phyloP scores from a whole-genome alignment of 2,797 vertebrate genomes.

The Apogon talboti region DNA sequence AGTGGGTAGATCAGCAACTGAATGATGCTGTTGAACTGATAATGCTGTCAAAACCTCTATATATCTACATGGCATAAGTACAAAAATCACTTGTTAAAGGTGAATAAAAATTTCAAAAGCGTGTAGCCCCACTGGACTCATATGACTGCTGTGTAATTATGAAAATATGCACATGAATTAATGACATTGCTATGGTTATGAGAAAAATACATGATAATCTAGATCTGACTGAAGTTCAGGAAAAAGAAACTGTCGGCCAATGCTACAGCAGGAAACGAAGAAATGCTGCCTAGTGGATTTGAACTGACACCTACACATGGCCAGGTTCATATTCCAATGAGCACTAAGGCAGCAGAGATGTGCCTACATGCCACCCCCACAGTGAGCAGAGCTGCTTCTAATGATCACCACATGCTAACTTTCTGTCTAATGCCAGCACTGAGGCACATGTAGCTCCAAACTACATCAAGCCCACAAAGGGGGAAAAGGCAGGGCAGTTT shows the following conservation, averaged over 20 bases:
- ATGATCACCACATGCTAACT: conserved; percentile 76
- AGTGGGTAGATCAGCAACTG: conserved; percentile 70
- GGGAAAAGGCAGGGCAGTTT: conserved; percentile 22
- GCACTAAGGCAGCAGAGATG: conserved; percentile 74
- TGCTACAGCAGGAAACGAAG: conserved; percentile 44
- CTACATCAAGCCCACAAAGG: conserved; percentile 9
- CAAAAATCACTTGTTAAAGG: conserved; percentile 4
- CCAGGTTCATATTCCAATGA: conserved; percentile 80
- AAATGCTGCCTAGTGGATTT: conserved; percentile 65
- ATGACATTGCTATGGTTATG: not conserved
- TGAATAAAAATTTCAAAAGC: not conserved
- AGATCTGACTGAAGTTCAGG: conserved; percentile 36
- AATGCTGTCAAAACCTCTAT: conserved; percentile 37
- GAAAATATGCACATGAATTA: not conserved
- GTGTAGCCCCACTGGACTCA: not conserved
- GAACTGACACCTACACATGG: conserved; percentile 79
- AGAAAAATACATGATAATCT: conserved; percentile 9
- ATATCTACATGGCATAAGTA: not conserved
- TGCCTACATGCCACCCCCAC: conserved; percentile 81
- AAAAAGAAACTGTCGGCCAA: conserved; percentile 39
- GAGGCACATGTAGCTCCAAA: conserved; percentile 48
- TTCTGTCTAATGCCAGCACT: conserved; percentile 56
- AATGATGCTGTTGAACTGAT: conserved; percentile 41
- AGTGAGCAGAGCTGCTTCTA: conserved; percentile 70
- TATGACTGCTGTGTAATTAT: not conserved